Percentiles rank a stretch among this genome's conserved stretches.
phyloP scores from a whole-genome alignment of 1,140 invertebrate species.

The Oppia nitens region DNA sequence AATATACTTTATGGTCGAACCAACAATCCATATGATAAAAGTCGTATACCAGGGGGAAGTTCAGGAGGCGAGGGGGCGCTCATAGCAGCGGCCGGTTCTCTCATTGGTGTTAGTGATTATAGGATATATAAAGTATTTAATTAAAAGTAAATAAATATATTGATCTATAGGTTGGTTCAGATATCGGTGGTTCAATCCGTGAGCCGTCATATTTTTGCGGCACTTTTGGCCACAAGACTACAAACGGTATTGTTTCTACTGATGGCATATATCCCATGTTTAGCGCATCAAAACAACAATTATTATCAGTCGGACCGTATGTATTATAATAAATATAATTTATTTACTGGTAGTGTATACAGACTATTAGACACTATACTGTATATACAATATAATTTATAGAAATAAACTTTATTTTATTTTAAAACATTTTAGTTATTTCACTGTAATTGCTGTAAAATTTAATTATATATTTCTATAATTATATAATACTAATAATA shows the following conservation, averaged over 20 bases:
- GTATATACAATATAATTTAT: neutral
- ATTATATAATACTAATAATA: too few species aligned
- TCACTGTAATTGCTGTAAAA: neutral
- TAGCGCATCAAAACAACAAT: neutral
- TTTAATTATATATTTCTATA: too few species aligned
- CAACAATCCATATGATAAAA: slow-evolving; percentile 75
- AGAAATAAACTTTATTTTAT: neutral
- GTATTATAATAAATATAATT: neutral
- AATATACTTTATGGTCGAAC: slow-evolving; percentile 70
- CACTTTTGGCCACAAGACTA: slow-evolving; percentile 85
- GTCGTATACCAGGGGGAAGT: slow-evolving; percentile 54
- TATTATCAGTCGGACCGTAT: neutral
- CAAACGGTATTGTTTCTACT: slow-evolving; percentile 34
- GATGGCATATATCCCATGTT: slow-evolving; percentile 4
- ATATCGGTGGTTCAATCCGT: slow-evolving; percentile 87
- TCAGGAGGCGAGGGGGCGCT: slow-evolving; percentile 33
- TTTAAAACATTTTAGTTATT: neutral
- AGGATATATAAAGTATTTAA: slow-evolving; percentile 29
- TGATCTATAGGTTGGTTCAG: slow-evolving; percentile 49
- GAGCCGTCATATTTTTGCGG: slow-evolving; percentile 91
- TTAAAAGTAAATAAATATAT: neutral
- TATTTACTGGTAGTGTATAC: neutral
- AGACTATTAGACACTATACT: neutral
- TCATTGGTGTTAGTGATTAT: slow-evolving; percentile 41
- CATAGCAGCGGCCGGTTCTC: slow-evolving; percentile 52